These are phyloP conservation scores for Leucoptera coffeella DNA, from an alignment of 2,888 invertebrate genomes.

Conservation along the genomic window DNA sequence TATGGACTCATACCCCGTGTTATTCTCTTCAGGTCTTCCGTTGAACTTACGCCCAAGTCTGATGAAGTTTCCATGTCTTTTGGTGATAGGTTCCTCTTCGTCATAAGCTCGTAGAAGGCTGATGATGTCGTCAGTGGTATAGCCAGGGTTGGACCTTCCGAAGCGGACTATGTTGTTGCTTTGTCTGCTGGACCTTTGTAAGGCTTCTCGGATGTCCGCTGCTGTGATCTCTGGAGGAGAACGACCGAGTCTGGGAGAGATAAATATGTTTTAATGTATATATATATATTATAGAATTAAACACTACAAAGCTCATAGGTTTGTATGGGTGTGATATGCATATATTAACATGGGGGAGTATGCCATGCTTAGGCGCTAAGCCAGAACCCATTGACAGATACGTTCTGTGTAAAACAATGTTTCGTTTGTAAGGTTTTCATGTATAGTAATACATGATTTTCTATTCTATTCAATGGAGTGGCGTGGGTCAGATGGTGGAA, in stretches of 20 bases:
- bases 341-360: too few species aligned
- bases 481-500: too few species aligned
- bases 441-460: too few species aligned
- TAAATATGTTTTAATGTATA: conserved; percentile 1
- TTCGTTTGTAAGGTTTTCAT: background rate
- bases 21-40: conserved; percentile 27
- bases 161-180: conserved; percentile 38
- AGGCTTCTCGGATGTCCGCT: conserved; percentile 26
- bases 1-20: conserved; percentile 15
- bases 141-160: conserved; percentile 28
- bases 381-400: too few species aligned
- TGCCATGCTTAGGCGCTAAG: too few species aligned
- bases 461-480: too few species aligned
- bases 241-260: conserved; percentile 25
- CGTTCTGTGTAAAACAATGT: too few species aligned
- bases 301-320: background rate
- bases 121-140: conserved; percentile 30
- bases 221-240: conserved; percentile 35
- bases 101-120: conserved; percentile 27
- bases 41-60: conserved; percentile 35
- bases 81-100: conserved; percentile 24
- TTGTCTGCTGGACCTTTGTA: conserved; percentile 21
- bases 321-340: too few species aligned
- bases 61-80: conserved; percentile 28
- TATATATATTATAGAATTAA: background rate